These are phyloP conservation scores for Microtus richardsoni DNA, from an alignment of 2,113 vertebrate species.

Conservation along the genomic window DNA sequence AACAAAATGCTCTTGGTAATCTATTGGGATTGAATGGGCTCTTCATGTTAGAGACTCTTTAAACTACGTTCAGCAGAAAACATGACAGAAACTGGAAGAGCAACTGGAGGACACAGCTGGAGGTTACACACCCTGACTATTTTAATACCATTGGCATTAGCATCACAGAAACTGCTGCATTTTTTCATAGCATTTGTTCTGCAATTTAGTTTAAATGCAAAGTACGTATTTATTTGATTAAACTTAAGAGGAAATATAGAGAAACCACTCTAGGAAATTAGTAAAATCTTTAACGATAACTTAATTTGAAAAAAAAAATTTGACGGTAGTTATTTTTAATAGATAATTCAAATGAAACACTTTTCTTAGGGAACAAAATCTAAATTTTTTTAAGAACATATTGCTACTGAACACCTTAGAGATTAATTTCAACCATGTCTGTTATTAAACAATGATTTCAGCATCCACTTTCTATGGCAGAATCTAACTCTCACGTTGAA, in stretches of 20 bases:
- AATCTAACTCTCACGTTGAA: not conserved
- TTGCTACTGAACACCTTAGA: not conserved
- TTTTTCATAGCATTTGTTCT: not conserved
- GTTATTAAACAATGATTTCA: not conserved
- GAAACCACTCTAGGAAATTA: not conserved
- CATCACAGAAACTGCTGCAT: not conserved
- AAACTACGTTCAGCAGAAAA: slow-evolving; percentile 44
- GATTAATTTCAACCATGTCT: not conserved
- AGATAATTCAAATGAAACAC: not conserved
- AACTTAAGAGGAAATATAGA: not conserved
- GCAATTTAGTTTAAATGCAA: slow-evolving; percentile 46
- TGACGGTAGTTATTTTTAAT: not conserved
- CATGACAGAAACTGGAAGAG: not conserved
- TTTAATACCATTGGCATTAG: not conserved
- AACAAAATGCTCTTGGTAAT: not conserved
- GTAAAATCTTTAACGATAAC: not conserved
- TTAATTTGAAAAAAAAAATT: not conserved
- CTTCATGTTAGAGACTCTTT: not conserved
- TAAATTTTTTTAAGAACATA: not conserved
- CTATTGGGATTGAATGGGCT: not conserved
- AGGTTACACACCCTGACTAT: rapidly evolving
- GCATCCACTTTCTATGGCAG: not conserved
- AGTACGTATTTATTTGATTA: not conserved
- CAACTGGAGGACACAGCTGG: rapidly evolving
- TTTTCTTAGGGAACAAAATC: not conserved